Base-by-base conservation (phyloP, 2,888 invertebrate species). In the Pediacus dermestoides region DNA sequence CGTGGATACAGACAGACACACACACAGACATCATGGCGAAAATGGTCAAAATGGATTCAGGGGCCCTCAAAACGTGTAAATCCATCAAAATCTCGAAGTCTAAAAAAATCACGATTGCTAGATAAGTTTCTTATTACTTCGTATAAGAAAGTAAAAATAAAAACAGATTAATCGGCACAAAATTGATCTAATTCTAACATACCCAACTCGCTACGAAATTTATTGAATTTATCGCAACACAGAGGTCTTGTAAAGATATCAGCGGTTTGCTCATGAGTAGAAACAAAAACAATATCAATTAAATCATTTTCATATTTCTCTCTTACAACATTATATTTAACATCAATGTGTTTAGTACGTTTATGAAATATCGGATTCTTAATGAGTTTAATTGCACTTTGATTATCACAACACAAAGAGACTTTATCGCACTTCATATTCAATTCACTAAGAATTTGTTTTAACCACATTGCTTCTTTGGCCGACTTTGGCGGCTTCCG, bases 291-390 rank as follows among this genome's bases (percentile, higher is more conserved):
- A 12, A 30, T 7, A 16, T 30, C 15, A 8, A 30, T 7, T 14
- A 10, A 7, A n/a, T 15, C 11, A 8, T 30, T 16, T 16, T 30
- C 16, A 9, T 30, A 30, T 30, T 14, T 30, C 11, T 30, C 30
- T 16, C 30, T 15, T 3, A 30, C 30, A 30, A 30, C 16, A 16
- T 30, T 15, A 16, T 16, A 30, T 18, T 21, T 16, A 18, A 30
- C 30, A 30, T 30, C 30, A 2, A 30, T 16, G 13, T 30, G 30
- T 15, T 30, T 30, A 9, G 30, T 30, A 30, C 30, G 30, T 3
- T 11, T n/a, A 30, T 30, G 30, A 14, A 14, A 30, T 13, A 30
- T 14, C 3, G 30, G 30, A 30, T 30, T 30, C 18, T 30, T 30
- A 12, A 30, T 11, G 16, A 30, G 13, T 30, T 30, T 30, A 10